Percentiles rank a stretch among this genome's conserved stretches.
Conservation (phyloP, 2,888 invertebrate species). For the Eupithecia exiguata region DNA sequence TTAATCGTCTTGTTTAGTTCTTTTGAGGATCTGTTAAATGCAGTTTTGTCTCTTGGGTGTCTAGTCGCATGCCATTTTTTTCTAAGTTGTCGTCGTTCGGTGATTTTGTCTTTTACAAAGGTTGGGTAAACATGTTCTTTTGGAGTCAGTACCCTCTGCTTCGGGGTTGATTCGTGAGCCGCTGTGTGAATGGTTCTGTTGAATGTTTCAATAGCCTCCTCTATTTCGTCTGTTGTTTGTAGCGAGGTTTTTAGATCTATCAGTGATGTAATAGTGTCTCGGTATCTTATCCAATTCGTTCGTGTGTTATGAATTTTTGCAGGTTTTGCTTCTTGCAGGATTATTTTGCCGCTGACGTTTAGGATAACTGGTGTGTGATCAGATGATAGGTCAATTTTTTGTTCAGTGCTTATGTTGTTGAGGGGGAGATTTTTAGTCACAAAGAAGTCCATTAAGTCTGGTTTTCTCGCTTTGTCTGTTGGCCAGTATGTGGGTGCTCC, state of each 20-base stretch:
- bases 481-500: not conserved
- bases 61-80: not conserved
- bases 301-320: not conserved
- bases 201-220: not conserved
- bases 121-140: not conserved
- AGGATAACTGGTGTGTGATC: not conserved
- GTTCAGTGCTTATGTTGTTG: not conserved
- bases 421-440: not conserved
- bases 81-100: not conserved
- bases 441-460: not conserved
- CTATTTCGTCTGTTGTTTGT: not conserved
- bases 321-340: not conserved
- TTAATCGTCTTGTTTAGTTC: not conserved
- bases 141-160: not conserved
- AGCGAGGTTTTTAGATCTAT: not conserved
- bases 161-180: not conserved
- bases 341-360: not conserved
- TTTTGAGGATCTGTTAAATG: not conserved
- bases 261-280: not conserved
- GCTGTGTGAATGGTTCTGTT: not conserved
- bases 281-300: not conserved
- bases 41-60: not conserved
- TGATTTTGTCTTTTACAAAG: not conserved
- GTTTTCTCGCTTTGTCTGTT: constrained; percentile 2
- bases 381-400: not conserved